Evolutionary conservation across 2,888 invertebrate species (phyloP), one percentile per base, ranked within the genome.

Genomic region (Drosophila rellima): DNA sequence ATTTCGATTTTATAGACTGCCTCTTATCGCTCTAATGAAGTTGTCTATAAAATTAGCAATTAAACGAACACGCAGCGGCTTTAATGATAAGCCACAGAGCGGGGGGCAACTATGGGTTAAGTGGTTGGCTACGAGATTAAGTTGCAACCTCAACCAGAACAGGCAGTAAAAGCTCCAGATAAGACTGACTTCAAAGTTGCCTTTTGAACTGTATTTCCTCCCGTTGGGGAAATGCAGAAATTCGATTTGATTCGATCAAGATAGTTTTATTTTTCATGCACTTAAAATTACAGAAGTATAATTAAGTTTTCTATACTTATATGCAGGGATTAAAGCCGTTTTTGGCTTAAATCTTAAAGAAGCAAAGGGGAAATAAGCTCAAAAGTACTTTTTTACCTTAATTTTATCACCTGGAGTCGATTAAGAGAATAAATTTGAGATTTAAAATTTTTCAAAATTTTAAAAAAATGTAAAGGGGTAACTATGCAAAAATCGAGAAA

Each of bases 21-120:
- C 42, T 18, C 88, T 74, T 82, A 87, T 87, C 82, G 75, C 80
- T 20, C 72, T 84, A 84, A 84, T 85, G 85, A 84, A 84, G 83
- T 80, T 74, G 88, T 80, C 83, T 76, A 82, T 84, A 78, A 84
- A 84, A 76, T 87, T 80, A 67, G 71, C 88, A 85, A 83, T 79
- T 85, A 87, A 85, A 84, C 80, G 78, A 70, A 78, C 87, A 73
- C 85, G 77, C 68, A 37, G 51, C 26, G 23, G 33, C 67, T 61
- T 13, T 31, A 60, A 45, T 68, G 82, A 82, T 81, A 74, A 67
- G 67, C 37, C 40, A 18, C 18, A 33, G 60, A 52, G 10, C 11
- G 17, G 56, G 31, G 44, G 47, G 23, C 60, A 70, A 54, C 54
- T 39, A 26, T 11, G 82, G 76, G 70, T 79, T 60, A 68, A 76